Base-by-base conservation (phyloP, 2,888 invertebrate species). In the Hydrotaea diabolus region DNA sequence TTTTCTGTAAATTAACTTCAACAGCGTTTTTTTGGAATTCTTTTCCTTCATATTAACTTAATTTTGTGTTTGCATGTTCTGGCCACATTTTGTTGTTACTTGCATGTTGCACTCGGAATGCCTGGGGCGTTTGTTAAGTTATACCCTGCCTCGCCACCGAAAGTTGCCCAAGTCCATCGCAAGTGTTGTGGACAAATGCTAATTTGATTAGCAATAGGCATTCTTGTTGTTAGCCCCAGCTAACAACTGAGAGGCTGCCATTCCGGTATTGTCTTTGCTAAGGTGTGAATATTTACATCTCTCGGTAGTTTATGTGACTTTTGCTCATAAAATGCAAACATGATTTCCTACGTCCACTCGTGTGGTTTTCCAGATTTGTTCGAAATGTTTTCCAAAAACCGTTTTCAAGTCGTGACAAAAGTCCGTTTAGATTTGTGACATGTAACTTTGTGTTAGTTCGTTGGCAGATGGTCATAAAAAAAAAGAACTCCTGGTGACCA, bases 61-160 rank as follows among this genome's bases (percentile, higher is more conserved):
- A 82, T 85, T 77, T 74, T 82, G 77, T 39, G 79, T 82, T 82
- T 62, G 82, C 85, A 85, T 85, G 85, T 49, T 69, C 13, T 13
- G 39, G 23, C 46, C 39, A 69, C 69, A 69, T 69, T 69, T 69
- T 46, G 66, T 46, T 13, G 46, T 46, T 26, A 1, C 39, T 64
- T 66, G 11, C 1, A 19, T 21, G 39, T 43, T 4, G 11, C 19
- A 11, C 46, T 21, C 21, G 69, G 46, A 69, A 46, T 69, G 69
- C 69, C 46, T 69, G 69, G 43, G 66, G 69, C 21, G 69, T 21
- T 39, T 39, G 39, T 8, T 21, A 69, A 46, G 69, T 69, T 46
- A 69, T 46, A 43, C 11, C 46, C 46, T 23, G 39, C 8, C 13
- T 15, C 49, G 57, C 23, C 15, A 26, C 26, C n/a, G n/a, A n/a